Conservation (phyloP, 2,888 invertebrate genomes). For the Volucella inanis region DNA sequence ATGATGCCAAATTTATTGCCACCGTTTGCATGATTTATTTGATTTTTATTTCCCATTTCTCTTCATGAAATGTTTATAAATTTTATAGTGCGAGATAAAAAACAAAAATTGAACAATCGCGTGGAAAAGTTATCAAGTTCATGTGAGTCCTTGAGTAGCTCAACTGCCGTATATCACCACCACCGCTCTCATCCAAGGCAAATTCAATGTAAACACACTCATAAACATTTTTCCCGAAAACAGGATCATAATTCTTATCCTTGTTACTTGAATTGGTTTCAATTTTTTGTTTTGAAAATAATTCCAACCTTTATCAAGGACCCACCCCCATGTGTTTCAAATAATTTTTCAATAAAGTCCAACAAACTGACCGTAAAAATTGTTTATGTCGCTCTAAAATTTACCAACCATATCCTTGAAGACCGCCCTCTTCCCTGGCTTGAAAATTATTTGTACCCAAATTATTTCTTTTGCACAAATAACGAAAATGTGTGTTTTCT, state of each 20-base stretch:
- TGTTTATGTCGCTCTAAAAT: constrained; percentile 29
- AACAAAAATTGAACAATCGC: no score
- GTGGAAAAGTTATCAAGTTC: no score
- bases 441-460: constrained; percentile 11
- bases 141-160: no score
- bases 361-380: constrained; percentile 42
- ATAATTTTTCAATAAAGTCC: background rate
- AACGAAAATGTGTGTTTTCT: background rate
- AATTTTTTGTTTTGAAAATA: background rate
- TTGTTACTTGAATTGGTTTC: no score
- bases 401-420: constrained; percentile 24
- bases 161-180: no score
- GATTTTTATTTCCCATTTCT: background rate
- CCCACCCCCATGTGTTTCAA: background rate
- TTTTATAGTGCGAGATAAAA: no score
- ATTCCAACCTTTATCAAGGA: background rate
- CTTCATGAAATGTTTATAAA: background rate
- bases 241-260: no score
- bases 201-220: no score
- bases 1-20: constrained; percentile 51
- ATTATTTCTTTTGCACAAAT: constrained; percentile 4
- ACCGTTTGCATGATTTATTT: constrained; percentile 38
- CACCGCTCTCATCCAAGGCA: no score
- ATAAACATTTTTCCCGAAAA: no score
- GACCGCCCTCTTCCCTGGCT: background rate